A percentile compares a stretch with the other conserved stretches of the same genome.
These are phyloP conservation scores for Gymnogyps californianus DNA, from an alignment of 2,113 vertebrate species.

Conservation along the genomic window DNA sequence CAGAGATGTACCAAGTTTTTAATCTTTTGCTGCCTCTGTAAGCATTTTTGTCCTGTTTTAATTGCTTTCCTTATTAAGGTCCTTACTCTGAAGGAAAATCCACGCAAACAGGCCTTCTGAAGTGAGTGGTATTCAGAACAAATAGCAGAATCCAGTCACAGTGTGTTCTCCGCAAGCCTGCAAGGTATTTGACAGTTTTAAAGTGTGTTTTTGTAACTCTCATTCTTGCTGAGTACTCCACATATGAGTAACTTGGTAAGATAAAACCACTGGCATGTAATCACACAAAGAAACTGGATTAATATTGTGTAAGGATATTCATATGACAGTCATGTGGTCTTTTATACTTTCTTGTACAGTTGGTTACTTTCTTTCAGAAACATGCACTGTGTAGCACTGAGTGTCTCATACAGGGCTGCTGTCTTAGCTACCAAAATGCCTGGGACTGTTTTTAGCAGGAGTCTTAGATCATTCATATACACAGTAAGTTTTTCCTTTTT, in stretches of 20 bases:
- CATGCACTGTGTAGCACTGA: not conserved
- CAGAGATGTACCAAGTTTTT: not conserved
- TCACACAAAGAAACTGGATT: constrained; percentile 22
- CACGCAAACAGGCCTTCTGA: not conserved
- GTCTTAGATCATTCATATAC: not conserved
- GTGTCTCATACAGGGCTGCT: not conserved
- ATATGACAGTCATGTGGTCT: constrained; percentile 59
- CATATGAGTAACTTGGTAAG: not conserved
- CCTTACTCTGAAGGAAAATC: not conserved
- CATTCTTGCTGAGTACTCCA: not conserved
- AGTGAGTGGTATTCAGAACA: not conserved
- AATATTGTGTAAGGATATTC: constrained; percentile 34
- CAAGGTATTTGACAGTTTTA: not conserved
- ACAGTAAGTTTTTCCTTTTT: constrained; percentile 39
- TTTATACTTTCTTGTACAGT: not conserved
- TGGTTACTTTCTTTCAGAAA: not conserved
- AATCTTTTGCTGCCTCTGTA: not conserved
- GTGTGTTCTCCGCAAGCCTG: not conserved
- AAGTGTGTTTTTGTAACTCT: not conserved
- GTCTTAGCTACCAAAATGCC: constrained; percentile 1
- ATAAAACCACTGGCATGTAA: not conserved
- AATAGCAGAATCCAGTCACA: not conserved
- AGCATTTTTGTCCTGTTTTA: not conserved
- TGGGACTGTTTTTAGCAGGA: constrained; percentile 12
- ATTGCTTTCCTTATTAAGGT: not conserved